phyloP scores from a whole-genome alignment of 2,797 vertebrate genomes.

The Sternarchorhynchus goeldii region DNA sequence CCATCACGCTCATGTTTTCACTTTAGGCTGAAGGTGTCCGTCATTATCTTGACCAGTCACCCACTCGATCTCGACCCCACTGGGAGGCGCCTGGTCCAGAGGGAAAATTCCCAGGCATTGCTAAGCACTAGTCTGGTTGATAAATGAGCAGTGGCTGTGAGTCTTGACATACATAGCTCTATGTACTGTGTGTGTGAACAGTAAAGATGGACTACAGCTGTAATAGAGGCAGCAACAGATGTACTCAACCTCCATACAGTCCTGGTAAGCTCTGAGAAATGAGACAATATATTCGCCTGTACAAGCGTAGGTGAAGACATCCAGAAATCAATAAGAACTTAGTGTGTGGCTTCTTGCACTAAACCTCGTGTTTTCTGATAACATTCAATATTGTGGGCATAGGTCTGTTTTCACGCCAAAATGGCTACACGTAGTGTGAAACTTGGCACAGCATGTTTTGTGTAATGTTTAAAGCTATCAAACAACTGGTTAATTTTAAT shows the following conservation, averaged over 20 bases:
- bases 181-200: neutral
- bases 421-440: no score
- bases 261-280: constrained; percentile 31
- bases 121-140: neutral
- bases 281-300: neutral
- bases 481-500: no score
- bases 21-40: neutral
- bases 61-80: neutral
- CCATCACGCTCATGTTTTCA: constrained; percentile 6
- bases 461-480: no score
- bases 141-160: neutral
- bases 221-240: neutral
- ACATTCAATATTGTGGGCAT: neutral
- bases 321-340: neutral
- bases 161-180: constrained; percentile 5
- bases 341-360: neutral
- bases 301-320: neutral
- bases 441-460: no score
- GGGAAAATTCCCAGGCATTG: neutral
- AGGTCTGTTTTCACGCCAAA: no score
- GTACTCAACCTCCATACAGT: constrained; percentile 17
- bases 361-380: neutral
- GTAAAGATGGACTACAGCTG: constrained; percentile 50
- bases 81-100: constrained; percentile 7
- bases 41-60: neutral